A percentile compares a stretch with the other conserved stretches of the same genome.
Evolutionary conservation across 2,113 vertebrate species (phyloP).

Genomic region (Esox niger): DNA sequence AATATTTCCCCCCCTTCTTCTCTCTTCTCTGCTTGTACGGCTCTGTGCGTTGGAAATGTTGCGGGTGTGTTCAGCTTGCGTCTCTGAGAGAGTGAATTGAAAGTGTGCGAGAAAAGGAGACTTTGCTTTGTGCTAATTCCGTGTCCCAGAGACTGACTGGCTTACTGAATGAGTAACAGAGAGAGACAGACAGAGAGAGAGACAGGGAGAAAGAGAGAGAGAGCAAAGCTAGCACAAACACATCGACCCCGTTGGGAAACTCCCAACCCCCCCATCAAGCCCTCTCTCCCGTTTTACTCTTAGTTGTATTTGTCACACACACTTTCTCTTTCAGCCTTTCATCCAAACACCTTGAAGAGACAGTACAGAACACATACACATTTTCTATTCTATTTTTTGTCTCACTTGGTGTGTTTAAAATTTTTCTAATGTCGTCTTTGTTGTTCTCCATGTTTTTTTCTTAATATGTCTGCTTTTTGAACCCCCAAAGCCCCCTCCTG

Average conservation of each 20-base stretch:
- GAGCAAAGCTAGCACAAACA: conserved; percentile 50
- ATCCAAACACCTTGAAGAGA: conserved; percentile 37
- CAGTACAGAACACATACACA: conserved; percentile 22
- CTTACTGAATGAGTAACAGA: conserved; percentile 24
- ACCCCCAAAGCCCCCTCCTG: conserved; percentile 23
- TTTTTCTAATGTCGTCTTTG: conserved; percentile 11
- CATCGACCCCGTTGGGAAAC: conserved; percentile 53
- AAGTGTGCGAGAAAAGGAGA: conserved; percentile 7
- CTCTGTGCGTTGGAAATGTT: conserved; percentile 31
- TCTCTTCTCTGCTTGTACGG: not conserved
- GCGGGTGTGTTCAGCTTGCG: conserved; percentile 7
- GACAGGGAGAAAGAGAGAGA: not conserved
- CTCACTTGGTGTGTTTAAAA: not conserved
- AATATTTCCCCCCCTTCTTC: not conserved
- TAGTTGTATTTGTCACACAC: conserved; percentile 31
- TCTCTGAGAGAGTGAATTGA: not conserved
- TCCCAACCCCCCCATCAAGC: not conserved
- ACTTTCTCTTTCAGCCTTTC: conserved; percentile 26
- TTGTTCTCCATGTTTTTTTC: conserved; percentile 6
- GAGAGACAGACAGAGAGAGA: not conserved
- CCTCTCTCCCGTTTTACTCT: conserved; percentile 14
- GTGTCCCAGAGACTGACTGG: conserved; percentile 45
- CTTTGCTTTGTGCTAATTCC: conserved; percentile 59
- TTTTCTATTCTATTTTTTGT: not conserved
- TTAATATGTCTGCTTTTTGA: conserved; percentile 37